These are phyloP conservation scores for Thelaira solivaga DNA, from an alignment of 2,888 invertebrate species.

Conservation along the genomic window DNA sequence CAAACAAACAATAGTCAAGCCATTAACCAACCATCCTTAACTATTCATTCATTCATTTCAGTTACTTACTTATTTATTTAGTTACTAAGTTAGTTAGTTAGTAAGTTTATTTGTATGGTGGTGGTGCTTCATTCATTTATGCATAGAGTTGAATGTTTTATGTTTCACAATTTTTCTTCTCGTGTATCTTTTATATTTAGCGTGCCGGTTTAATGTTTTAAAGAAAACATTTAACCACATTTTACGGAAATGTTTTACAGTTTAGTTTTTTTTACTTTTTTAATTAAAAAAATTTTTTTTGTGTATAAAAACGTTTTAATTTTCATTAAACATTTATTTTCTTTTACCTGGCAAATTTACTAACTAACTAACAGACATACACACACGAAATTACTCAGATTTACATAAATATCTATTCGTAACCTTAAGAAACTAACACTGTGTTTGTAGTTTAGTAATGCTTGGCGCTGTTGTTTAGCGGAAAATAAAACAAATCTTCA, in stretches of 20 bases:
- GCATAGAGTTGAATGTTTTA: slow-evolving; percentile 20
- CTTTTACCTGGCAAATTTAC: slow-evolving; percentile 5
- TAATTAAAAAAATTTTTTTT: slow-evolving; percentile 8
- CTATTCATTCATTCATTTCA: background rate
- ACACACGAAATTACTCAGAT: background rate
- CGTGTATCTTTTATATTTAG: slow-evolving; percentile 28
- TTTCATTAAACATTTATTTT: slow-evolving; percentile 42
- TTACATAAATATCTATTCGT: background rate
- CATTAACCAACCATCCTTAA: slow-evolving; percentile 29
- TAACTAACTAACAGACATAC: background rate
- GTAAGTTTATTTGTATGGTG: slow-evolving; percentile 1
- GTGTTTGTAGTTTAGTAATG: slow-evolving; percentile 35
- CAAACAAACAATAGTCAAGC: background rate
- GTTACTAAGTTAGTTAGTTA: slow-evolving; percentile 5
- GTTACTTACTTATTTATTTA: slow-evolving; percentile 10
- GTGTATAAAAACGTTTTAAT: slow-evolving; percentile 38
- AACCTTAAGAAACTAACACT: too few species aligned
- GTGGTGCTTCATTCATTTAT: slow-evolving; percentile 25
- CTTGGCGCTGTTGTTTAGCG: slow-evolving; percentile 43
- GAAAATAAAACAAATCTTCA: slow-evolving; percentile 55
- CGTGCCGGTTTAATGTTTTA: slow-evolving; percentile 51
- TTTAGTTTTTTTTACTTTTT: slow-evolving; percentile 29
- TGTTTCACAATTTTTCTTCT: slow-evolving; percentile 20
- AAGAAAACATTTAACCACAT: slow-evolving; percentile 61
- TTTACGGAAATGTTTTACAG: slow-evolving; percentile 63